Percentiles rank a stretch among this genome's conserved stretches.
Conservation (phyloP, 2,888 invertebrate species). For the Spisula solida region DNA sequence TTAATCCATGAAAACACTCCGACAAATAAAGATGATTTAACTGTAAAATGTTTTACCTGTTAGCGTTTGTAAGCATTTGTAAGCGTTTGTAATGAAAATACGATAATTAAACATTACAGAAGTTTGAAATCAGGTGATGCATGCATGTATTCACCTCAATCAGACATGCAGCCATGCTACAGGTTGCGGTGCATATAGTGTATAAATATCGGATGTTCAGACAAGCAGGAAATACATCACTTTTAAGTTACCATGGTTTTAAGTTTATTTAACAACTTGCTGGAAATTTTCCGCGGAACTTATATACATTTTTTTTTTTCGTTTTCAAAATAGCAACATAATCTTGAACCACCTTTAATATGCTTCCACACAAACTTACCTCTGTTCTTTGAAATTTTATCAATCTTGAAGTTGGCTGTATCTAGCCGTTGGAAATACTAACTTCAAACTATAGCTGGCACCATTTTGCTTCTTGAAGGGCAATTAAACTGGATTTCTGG, state of each 20-base stretch:
- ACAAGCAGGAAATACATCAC: not conserved
- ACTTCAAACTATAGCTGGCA: conserved; percentile 44
- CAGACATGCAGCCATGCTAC: no score
- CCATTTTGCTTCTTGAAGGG: not conserved
- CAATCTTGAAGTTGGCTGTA: conserved; percentile 9
- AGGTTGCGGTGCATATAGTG: no score
- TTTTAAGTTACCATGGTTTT: not conserved
- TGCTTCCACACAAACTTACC: conserved; percentile 29
- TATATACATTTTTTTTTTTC: conserved; percentile 25
- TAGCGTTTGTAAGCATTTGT: no score
- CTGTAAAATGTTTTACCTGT: no score
- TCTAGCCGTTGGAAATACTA: conserved; percentile 39
- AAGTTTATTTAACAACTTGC: conserved; percentile 25
- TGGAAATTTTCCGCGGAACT: conserved; percentile 27
- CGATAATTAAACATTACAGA: conserved; percentile 4
- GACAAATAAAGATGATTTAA: no score
- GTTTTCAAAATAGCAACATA: conserved; percentile 45
- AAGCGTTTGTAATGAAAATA: not conserved
- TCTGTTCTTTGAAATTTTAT: conserved; percentile 26
- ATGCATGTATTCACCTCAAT: not conserved
- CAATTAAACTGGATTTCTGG: conserved; percentile 33
- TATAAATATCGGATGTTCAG: not conserved
- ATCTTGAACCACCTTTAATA: conserved; percentile 41
- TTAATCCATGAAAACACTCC: no score
- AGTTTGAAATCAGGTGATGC: not conserved